Base-by-base conservation (phyloP, 2,888 invertebrate species). In the Hermaeophaga mercurialis region DNA sequence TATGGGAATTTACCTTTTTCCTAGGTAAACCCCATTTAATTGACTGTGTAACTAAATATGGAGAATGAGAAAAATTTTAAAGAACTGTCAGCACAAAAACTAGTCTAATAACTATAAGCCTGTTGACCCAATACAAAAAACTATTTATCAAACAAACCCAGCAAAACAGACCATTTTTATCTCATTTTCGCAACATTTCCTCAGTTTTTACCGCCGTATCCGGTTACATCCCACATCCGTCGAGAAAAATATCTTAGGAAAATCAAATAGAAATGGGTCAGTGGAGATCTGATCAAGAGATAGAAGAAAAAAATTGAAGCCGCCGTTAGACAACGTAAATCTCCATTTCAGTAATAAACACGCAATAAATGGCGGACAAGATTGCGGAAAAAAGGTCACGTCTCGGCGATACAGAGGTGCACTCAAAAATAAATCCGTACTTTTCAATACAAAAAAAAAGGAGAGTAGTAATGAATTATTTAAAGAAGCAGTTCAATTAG, bases 271-370 rank as follows among this genome's bases (percentile, higher is more conserved):
- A 49, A 49, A 49, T 49, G 41, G 55, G 48, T 48, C 55, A 48
- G 14, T 38, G 36, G 9, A 33, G 49, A 49, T 49, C 44, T 44
- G 55, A 48, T 55, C 48, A 44, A 5, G 48, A 47, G 54, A 36
- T 43, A 31, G 33, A 18, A 17, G 31, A 14, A 48, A 59, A 55
- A 62, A 49, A 54, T 55, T 53, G 52, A 41, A 48, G 33, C 45
- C 50, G 49, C 14, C 53, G 49, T 56, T 56, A 53, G 54, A 50
- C 53, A 54, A 50, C 58, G 58, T 58, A 57, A 59, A 62, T 59
- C 62, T 59, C 44, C 56, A 44, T 52, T 53, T 36, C 19, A 19
- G 59, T 56, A 59, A 59, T 59, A 62, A 59, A 59, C 59, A 59
- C 59, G 44, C 53, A 54, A 39, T 56, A 61, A 56, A 61, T 38